phyloP scores from a whole-genome alignment of 2,797 vertebrate species.

The Rhyacichthys aspro region DNA sequence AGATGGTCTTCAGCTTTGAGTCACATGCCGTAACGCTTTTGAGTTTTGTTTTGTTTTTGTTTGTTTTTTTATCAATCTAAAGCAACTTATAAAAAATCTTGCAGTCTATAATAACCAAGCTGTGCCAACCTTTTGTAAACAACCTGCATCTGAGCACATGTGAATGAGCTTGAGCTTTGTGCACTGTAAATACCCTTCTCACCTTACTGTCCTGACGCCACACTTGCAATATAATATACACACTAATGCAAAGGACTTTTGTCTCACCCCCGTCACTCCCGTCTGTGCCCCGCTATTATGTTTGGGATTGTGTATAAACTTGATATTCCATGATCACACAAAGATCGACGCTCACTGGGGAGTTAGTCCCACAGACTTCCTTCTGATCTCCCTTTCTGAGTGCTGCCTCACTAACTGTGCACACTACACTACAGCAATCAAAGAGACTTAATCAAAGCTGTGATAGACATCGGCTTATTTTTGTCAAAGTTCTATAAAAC shows the following conservation, averaged over 20 bases:
- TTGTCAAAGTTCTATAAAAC: conserved; percentile 16
- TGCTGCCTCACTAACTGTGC: conserved; percentile 19
- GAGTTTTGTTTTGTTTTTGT: too few species aligned
- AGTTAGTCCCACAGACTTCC: conserved; percentile 15
- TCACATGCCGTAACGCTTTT: conserved; percentile 12
- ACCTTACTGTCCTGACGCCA: conserved; percentile 33
- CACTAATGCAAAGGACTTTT: conserved; percentile 17
- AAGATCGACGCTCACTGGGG: conserved; percentile 24
- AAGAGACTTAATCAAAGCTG: conserved; percentile 62
- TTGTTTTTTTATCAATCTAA: conserved; percentile 15
- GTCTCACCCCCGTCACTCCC: conserved; percentile 14
- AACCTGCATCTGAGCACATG: conserved; percentile 9
- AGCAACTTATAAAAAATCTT: conserved; percentile 14
- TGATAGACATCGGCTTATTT: conserved; percentile 37
- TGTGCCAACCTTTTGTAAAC: conserved; percentile 24
- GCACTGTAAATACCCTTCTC: conserved; percentile 54
- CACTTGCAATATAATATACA: conserved; percentile 28
- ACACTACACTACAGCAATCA: conserved; percentile 41
- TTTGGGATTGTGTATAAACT: conserved; percentile 7
- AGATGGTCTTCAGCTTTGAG: background rate
- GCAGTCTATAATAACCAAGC: conserved; percentile 19
- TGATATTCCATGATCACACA: conserved; percentile 16
- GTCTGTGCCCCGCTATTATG: conserved; percentile 15
- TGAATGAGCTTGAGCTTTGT: conserved; percentile 28
- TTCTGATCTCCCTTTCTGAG: conserved; percentile 16